phyloP scores from a whole-genome alignment of 2,113 vertebrate species.

The Scortum barcoo region DNA sequence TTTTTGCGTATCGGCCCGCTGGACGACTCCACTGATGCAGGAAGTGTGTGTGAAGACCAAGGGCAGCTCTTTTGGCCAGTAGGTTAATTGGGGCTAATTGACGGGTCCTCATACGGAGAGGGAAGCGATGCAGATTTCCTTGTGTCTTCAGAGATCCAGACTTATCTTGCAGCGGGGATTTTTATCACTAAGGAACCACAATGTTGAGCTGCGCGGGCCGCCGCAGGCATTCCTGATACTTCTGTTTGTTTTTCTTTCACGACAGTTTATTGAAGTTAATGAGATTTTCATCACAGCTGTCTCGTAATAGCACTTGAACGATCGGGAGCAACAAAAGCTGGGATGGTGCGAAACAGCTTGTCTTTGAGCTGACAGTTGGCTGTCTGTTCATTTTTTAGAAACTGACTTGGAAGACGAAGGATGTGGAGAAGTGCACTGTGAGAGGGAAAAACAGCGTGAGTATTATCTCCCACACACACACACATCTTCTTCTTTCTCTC shows the following conservation, averaged over 20 bases:
- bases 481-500: conserved; percentile 6
- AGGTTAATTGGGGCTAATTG: conserved; percentile 64
- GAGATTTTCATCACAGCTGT: conserved; percentile 76
- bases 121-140: conserved; percentile 4
- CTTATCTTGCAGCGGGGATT: conserved; percentile 26
- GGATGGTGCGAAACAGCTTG: conserved; percentile 49
- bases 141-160: background rate
- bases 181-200: conserved; percentile 46
- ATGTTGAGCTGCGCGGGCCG: conserved; percentile 10
- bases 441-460: conserved; percentile 88
- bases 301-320: conserved; percentile 65
- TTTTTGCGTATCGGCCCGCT: conserved; percentile 10
- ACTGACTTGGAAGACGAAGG: conserved; percentile 87
- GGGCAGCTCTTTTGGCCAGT: background rate
- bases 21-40: background rate
- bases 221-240: conserved; percentile 39
- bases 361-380: conserved; percentile 63
- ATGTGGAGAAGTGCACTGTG: conserved; percentile 88
- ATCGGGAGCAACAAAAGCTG: conserved; percentile 50
- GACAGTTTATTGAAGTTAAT: conserved; percentile 77
- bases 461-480: conserved; percentile 44
- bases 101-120: conserved; percentile 14
- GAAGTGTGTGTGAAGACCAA: conserved; percentile 10
- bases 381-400: conserved; percentile 79
- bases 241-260: conserved; percentile 53